These are phyloP conservation scores for Aricia artaxerxes DNA, from an alignment of 2,888 invertebrate genomes.

Conservation along the genomic window DNA sequence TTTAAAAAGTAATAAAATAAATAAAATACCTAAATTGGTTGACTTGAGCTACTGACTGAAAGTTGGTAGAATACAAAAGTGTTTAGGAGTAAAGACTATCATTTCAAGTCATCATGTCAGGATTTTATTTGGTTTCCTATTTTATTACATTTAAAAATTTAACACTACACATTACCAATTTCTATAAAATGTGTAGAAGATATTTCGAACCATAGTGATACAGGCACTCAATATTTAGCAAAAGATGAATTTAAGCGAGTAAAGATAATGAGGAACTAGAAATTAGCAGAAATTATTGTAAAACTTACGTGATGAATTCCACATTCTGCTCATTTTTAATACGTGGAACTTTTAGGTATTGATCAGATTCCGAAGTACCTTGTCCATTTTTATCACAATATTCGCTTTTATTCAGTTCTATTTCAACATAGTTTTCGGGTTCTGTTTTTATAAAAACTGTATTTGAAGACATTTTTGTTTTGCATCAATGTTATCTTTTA, in stretches of 20 bases:
- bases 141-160: background rate
- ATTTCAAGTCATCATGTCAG: no score
- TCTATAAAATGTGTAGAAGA: background rate
- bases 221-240: background rate
- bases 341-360: background rate
- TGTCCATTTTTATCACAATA: constrained; percentile 10
- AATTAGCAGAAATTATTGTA: background rate
- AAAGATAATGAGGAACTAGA: background rate
- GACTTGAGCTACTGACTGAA: no score
- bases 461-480: constrained; percentile 4
- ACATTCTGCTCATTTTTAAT: background rate
- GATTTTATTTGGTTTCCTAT: background rate
- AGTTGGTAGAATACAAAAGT: no score
- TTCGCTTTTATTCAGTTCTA: background rate
- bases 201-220: background rate
- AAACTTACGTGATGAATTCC: constrained; percentile 24
- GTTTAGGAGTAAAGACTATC: no score
- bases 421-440: constrained; percentile 16
- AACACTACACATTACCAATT: background rate
- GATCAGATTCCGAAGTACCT: background rate
- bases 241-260: background rate
- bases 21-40: no score
- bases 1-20: no score
- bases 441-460: constrained; percentile 27
- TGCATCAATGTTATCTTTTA: background rate